Percentiles rank a stretch among this genome's conserved stretches.
These are phyloP conservation scores for Acronicta alni DNA, from an alignment of 2,888 invertebrate genomes.

Conservation along the genomic window DNA sequence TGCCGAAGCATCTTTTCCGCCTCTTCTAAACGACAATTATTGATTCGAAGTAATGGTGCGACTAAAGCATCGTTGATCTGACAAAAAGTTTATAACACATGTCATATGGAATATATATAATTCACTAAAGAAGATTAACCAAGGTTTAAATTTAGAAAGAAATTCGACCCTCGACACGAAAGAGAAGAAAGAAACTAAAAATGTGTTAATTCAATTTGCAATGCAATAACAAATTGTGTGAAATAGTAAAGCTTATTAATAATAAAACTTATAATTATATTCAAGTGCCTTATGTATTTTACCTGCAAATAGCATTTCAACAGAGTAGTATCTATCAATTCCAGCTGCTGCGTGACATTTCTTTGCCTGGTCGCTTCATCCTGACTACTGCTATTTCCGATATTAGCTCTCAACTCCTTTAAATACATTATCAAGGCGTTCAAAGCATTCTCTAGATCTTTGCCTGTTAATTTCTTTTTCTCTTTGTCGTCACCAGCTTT, in stretches of 20 bases:
- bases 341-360: constrained; percentile 88
- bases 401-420: constrained; percentile 91
- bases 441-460: constrained; percentile 96
- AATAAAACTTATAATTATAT: background rate
- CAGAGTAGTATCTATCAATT: constrained; percentile 98
- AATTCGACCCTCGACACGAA: too few relatives aligned
- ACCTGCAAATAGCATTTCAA: constrained; percentile 99
- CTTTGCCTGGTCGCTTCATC: constrained; percentile 66
- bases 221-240: too few relatives aligned
- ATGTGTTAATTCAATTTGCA: too few relatives aligned
- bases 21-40: constrained; percentile 98
- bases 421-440: constrained; percentile 97
- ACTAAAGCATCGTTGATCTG: constrained; percentile 98
- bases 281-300: constrained; percentile 36
- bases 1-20: constrained; percentile 96
- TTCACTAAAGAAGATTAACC: too few relatives aligned
- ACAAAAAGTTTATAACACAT: constrained; percentile 48
- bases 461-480: constrained; percentile 91
- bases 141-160: too few relatives aligned
- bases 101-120: too few relatives aligned
- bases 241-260: too few relatives aligned
- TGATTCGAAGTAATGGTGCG: constrained; percentile 96
- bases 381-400: constrained; percentile 73
- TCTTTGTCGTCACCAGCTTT: constrained; percentile 63
- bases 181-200: too few relatives aligned